These are phyloP conservation scores for Leuctra nigra DNA, from an alignment of 2,888 invertebrate species.

Conservation along the genomic window DNA sequence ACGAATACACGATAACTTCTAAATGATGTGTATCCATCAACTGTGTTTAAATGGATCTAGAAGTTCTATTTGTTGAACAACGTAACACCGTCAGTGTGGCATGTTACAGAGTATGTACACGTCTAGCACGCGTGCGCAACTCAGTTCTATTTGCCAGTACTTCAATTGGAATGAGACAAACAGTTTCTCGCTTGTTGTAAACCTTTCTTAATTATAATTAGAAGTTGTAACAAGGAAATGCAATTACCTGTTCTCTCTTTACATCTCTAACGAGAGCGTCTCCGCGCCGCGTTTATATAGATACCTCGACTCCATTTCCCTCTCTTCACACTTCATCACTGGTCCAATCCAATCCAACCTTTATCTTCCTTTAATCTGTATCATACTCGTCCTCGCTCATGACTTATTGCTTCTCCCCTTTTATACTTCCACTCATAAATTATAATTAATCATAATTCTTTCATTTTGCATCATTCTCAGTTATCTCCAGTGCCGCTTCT, in stretches of 20 bases:
- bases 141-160: too few species aligned
- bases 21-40: too few species aligned
- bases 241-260: background rate
- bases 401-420: background rate
- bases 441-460: slow-evolving; percentile 1
- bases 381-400: background rate
- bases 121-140: too few species aligned
- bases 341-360: background rate
- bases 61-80: too few species aligned
- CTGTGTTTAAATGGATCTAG: too few species aligned
- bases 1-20: too few species aligned
- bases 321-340: background rate
- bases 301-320: background rate
- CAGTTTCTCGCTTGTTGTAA: slow-evolving; percentile 7
- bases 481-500: slow-evolving; percentile 3
- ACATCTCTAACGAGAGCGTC: too few species aligned
- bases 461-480: slow-evolving; percentile 7
- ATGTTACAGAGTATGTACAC: too few species aligned
- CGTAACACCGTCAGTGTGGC: too few species aligned
- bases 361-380: background rate
- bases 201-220: slow-evolving; percentile 12
- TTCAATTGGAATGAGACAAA: too few species aligned
- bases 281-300: background rate
- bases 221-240: slow-evolving; percentile 8
- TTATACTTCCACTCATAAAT: slow-evolving; percentile 4